A percentile compares a stretch with the other conserved stretches of the same genome.
These are phyloP conservation scores for Sylvicola cinctus DNA, from an alignment of 2,888 invertebrate genomes.

Conservation along the genomic window DNA sequence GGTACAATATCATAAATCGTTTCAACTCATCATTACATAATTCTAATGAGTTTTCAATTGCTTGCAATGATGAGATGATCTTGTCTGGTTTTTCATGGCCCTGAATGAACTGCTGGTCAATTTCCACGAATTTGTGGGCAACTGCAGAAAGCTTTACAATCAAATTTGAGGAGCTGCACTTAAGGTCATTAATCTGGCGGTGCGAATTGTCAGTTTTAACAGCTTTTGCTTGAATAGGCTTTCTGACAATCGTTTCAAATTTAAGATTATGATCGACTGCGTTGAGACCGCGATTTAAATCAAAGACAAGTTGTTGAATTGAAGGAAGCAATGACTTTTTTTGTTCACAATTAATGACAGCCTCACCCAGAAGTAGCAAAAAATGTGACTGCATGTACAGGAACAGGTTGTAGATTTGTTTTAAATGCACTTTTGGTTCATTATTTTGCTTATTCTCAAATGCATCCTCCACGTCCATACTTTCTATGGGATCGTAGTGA, in stretches of 20 bases:
- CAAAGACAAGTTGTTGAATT: background rate
- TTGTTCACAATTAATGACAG: background rate
- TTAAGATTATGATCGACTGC: background rate
- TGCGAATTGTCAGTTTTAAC: conserved; percentile 2
- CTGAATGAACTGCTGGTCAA: background rate
- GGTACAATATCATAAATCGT: background rate
- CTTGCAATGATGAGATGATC: background rate
- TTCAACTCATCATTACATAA: background rate
- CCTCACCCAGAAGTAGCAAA: background rate
- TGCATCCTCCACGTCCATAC: too few species aligned
- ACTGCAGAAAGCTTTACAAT: background rate
- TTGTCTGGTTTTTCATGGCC: background rate
- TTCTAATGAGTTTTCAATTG: background rate
- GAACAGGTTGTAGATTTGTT: background rate
- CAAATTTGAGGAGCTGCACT: background rate
- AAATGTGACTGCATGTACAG: background rate
- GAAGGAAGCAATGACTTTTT: background rate
- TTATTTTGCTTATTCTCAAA: too few species aligned
- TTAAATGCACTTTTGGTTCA: too few species aligned
- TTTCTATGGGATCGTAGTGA: too few species aligned
- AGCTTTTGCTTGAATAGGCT: background rate
- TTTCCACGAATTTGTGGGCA: background rate
- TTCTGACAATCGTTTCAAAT: too few species aligned
- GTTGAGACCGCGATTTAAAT: background rate
- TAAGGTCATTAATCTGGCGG: background rate